Evolutionary conservation across 2,888 invertebrate genomes (phyloP).

Genomic region (Dryobota labecula): DNA sequence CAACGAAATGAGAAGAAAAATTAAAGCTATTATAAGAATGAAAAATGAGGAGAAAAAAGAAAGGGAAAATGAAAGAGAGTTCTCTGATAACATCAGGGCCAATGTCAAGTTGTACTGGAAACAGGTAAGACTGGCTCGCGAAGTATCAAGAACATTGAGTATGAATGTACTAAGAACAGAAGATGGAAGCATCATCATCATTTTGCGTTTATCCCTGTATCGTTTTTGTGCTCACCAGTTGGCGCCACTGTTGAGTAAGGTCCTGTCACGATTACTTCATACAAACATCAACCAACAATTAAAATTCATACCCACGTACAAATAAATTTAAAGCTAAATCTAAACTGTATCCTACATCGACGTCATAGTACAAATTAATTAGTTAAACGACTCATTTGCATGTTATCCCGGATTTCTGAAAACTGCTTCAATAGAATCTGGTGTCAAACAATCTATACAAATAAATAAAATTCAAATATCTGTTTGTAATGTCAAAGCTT

Average conservation of each 20-base stretch:
- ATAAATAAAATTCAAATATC: no score
- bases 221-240: no score
- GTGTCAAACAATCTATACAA: neutral
- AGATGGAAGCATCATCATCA: neutral
- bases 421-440: neutral
- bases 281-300: no score
- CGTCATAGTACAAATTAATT: constrained; percentile 16
- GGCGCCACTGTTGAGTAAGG: no score
- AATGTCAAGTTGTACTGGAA: constrained; percentile 33
- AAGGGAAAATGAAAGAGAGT: neutral
- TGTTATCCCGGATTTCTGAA: neutral
- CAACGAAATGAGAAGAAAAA: constrained; percentile 27
- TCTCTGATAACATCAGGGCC: constrained; percentile 4
- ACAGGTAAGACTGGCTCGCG: constrained; percentile 35
- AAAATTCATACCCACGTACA: no score
- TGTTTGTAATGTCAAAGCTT: no score
- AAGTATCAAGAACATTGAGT: neutral
- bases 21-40: constrained; percentile 33
- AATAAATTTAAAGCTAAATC: no score
- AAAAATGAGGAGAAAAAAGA: constrained; percentile 12
- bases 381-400: constrained; percentile 2
- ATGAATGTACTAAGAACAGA: constrained; percentile 10
- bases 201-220: neutral
- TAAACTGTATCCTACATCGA: constrained; percentile 6
- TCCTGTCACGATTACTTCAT: no score